phyloP scores from a whole-genome alignment of 2,113 vertebrate genomes.

The Gallinago media region DNA sequence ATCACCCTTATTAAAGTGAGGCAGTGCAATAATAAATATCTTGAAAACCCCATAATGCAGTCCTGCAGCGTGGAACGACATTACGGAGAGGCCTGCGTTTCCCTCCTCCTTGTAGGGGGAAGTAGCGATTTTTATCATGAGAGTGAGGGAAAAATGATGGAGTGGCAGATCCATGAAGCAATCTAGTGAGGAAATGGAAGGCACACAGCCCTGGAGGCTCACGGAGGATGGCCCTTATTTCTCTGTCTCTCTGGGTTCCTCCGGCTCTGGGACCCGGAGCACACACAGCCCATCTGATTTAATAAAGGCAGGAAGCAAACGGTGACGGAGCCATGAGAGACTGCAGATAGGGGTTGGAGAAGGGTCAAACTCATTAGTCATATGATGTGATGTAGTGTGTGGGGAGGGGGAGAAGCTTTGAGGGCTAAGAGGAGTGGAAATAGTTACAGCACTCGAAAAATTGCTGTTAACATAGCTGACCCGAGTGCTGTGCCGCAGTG shows the following conservation, averaged over 20 bases:
- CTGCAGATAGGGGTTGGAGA: conserved; percentile 62
- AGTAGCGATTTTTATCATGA: conserved; percentile 22
- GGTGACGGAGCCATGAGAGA: conserved; percentile 53
- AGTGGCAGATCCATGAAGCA: background rate
- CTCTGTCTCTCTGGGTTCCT: conserved; percentile 45
- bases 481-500: background rate
- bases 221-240: background rate
- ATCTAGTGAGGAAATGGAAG: background rate
- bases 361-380: conserved; percentile 71
- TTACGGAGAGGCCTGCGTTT: background rate
- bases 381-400: conserved; percentile 8
- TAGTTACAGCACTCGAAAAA: background rate
- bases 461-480: background rate
- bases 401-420: conserved; percentile 34
- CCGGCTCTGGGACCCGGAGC: conserved; percentile 9
- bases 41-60: background rate
- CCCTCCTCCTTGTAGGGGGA: background rate
- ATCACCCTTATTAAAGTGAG: background rate
- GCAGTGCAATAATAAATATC: background rate
- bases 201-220: background rate
- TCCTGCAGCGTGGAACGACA: background rate
- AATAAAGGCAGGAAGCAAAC: conserved; percentile 59
- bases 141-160: conserved; percentile 26
- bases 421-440: background rate
- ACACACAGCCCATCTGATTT: conserved; percentile 62